Percentiles rank a stretch among this genome's conserved stretches.
Evolutionary conservation across 2,888 invertebrate species (phyloP).

Genomic region (Drosophila niveifrons): DNA sequence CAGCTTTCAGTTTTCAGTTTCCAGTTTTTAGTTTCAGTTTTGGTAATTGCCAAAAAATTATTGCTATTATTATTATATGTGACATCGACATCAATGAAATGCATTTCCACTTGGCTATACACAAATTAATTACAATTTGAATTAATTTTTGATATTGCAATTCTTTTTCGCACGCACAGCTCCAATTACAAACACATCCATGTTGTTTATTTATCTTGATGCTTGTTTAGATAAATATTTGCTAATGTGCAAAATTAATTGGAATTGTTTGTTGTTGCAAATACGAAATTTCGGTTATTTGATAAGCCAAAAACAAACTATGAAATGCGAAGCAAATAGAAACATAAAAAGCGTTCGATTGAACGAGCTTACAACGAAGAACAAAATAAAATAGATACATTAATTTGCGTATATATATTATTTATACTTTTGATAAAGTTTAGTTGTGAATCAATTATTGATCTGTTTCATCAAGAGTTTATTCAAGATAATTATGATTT

Average conservation of each 20-base stretch:
- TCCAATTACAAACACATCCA: background rate
- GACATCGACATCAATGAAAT: constrained; percentile 29
- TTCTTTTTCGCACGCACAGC: constrained; percentile 15
- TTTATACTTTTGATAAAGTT: too few species aligned
- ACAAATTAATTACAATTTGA: constrained; percentile 70
- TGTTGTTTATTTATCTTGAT: constrained; percentile 35
- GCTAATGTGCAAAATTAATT: constrained; percentile 68
- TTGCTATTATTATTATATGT: background rate
- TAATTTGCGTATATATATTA: too few species aligned
- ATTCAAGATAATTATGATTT: too few species aligned
- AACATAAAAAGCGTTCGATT: background rate
- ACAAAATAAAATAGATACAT: background rate
- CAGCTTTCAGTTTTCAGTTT: constrained; percentile 1
- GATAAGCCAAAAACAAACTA: constrained; percentile 16
- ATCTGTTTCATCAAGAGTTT: too few species aligned
- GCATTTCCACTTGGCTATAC: constrained; percentile 1
- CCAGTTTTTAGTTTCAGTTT: background rate
- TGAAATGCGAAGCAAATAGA: background rate
- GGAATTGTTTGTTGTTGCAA: constrained; percentile 46
- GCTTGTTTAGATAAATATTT: constrained; percentile 58
- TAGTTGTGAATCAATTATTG: too few species aligned
- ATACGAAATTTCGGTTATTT: constrained; percentile 28
- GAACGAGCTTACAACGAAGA: background rate
- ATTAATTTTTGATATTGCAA: constrained; percentile 69
- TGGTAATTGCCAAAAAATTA: constrained; percentile 47